Evolutionary conservation across 2,888 invertebrate genomes (phyloP).

Genomic region (Nomada lathburiana): DNA sequence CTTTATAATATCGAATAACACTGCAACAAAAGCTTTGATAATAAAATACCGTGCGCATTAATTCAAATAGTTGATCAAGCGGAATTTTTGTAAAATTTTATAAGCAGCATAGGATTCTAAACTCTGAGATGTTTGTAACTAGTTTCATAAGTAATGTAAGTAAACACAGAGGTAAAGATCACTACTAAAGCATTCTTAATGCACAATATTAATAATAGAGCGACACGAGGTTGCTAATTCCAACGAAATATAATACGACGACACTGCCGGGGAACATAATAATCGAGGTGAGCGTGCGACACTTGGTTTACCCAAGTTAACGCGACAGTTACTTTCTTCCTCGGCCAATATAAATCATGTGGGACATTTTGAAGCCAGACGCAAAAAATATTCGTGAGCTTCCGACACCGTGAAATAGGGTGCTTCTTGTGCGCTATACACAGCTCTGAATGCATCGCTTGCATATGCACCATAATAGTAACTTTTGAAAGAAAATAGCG

Average conservation of each 20-base stretch:
- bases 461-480: conserved; percentile 52
- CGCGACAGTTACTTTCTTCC: conserved; percentile 14
- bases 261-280: too few species aligned
- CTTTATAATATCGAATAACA: too few species aligned
- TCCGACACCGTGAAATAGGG: conserved; percentile 32
- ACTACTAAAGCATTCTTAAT: too few species aligned
- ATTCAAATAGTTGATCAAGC: too few species aligned
- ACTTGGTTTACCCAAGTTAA: background rate
- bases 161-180: too few species aligned
- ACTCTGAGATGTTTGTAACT: too few species aligned
- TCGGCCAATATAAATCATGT: conserved; percentile 19
- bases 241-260: background rate
- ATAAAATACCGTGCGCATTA: too few species aligned
- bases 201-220: background rate
- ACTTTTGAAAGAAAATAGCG: conserved; percentile 44
- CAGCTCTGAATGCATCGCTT: conserved; percentile 49
- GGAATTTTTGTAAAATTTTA: too few species aligned
- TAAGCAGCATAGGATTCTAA: too few species aligned
- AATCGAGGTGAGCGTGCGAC: background rate
- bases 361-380: conserved; percentile 6
- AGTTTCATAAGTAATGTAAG: too few species aligned
- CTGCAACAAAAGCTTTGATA: too few species aligned
- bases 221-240: background rate
- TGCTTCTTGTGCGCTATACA: conserved; percentile 19
- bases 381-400: conserved; percentile 19